Percentiles rank a stretch among this genome's conserved stretches.
phyloP scores from a whole-genome alignment of 2,797 vertebrate species.

The Adrianichthys oophorus region DNA sequence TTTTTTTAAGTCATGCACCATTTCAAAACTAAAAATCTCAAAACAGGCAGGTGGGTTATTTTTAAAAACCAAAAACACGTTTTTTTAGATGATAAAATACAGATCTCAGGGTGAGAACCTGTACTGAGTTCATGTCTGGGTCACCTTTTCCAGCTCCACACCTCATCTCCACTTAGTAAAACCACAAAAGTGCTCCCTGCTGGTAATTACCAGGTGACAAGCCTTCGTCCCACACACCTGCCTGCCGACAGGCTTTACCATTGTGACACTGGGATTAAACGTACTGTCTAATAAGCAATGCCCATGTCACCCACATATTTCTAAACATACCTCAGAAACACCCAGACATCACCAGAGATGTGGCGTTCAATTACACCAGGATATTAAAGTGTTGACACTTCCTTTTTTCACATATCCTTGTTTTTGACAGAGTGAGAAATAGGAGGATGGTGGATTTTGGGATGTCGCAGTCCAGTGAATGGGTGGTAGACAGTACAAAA shows the following conservation, averaged over 20 bases:
- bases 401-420: conserved; percentile 39
- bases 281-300: conserved; percentile 60
- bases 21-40: too few relatives aligned
- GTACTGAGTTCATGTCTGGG: background rate
- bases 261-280: conserved; percentile 58
- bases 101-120: too few relatives aligned
- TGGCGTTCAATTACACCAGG: conserved; percentile 50
- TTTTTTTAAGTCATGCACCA: too few relatives aligned
- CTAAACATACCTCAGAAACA: conserved; percentile 62
- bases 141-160: conserved; percentile 9
- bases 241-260: conserved; percentile 44
- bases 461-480: too few relatives aligned
- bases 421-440: conserved; percentile 27
- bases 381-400: conserved; percentile 41
- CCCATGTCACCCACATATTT: conserved; percentile 61
- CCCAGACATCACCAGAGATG: conserved; percentile 29
- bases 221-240: conserved; percentile 44
- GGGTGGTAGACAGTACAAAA: too few relatives aligned
- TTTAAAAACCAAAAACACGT: too few relatives aligned
- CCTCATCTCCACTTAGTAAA: conserved; percentile 25
- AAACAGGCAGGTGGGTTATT: too few relatives aligned
- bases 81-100: too few relatives aligned
- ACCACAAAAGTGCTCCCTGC: conserved; percentile 39
- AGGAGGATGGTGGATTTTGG: background rate
- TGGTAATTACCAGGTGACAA: conserved; percentile 62